A percentile compares a stretch with the other conserved stretches of the same genome.
Evolutionary conservation across 2,888 invertebrate genomes (phyloP).

Genomic region (Limnephilus auricula): DNA sequence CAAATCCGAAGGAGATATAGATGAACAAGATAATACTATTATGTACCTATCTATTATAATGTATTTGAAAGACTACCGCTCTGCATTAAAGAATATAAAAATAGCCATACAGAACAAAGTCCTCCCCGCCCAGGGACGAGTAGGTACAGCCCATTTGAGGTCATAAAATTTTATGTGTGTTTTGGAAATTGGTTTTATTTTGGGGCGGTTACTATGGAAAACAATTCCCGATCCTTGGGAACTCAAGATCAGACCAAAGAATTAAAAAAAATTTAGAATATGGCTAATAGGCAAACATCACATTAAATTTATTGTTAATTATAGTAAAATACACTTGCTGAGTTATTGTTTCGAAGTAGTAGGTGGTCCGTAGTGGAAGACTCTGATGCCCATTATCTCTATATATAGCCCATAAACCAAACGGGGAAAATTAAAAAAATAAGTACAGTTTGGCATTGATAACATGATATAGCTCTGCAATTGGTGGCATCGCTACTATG

Average conservation of each 20-base stretch:
- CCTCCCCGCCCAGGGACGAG: slow-evolving; percentile 46
- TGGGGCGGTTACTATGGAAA: slow-evolving; percentile 50
- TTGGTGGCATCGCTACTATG: not conserved
- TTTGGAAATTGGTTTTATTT: slow-evolving; percentile 64
- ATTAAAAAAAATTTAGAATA: not conserved
- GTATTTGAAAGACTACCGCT: slow-evolving; percentile 55
- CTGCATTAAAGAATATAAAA: slow-evolving; percentile 44
- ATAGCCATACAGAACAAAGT: slow-evolving; percentile 54
- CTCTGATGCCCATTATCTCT: not conserved
- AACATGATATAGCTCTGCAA: too few relatives aligned
- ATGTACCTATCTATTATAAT: slow-evolving; percentile 24
- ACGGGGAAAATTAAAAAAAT: not conserved
- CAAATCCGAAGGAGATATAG: slow-evolving; percentile 21
- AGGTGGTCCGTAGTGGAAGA: not conserved
- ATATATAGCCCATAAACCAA: not conserved
- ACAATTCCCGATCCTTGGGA: slow-evolving; percentile 20
- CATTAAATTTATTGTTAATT: not conserved
- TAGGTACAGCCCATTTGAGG: slow-evolving; percentile 49
- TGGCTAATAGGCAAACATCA: not conserved
- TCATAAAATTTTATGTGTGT: slow-evolving; percentile 65
- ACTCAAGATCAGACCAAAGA: not conserved
- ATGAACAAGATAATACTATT: not conserved
- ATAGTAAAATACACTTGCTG: not conserved
- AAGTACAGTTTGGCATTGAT: not conserved
- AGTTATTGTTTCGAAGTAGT: not conserved